Conservation (phyloP, 64 coral and sea anemone species). For the Exaiptasia diaphana region DNA sequence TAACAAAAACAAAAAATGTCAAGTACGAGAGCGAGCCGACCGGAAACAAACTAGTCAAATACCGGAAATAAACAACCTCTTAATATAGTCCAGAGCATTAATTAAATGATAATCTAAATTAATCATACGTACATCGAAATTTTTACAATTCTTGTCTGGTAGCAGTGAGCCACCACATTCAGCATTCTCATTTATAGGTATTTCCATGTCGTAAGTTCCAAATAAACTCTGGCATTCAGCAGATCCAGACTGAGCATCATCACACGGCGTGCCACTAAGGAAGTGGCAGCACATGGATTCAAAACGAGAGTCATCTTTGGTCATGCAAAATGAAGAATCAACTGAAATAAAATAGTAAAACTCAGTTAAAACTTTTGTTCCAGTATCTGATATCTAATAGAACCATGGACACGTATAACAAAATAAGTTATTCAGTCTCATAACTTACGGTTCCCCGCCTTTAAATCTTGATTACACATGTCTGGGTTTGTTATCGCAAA, state of each 20-base stretch:
- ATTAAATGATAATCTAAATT: too few relatives aligned
- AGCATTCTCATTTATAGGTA: neutral
- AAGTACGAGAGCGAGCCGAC: too few relatives aligned
- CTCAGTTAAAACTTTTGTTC: neutral
- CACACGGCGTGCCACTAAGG: neutral
- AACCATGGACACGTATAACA: too few relatives aligned
- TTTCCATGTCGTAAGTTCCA: neutral
- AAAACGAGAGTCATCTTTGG: neutral
- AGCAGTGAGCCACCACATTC: neutral
- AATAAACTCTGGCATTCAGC: conserved; percentile 12
- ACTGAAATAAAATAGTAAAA: neutral
- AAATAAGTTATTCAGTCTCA: too few relatives aligned
- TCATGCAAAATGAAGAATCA: neutral
- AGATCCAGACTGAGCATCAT: neutral
- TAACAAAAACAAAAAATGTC: too few relatives aligned
- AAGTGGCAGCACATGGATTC: conserved; percentile 13
- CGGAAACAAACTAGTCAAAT: too few relatives aligned
- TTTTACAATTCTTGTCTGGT: conserved; percentile 22
- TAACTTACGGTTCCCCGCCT: too few relatives aligned
- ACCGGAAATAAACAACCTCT: too few relatives aligned
- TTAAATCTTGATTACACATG: too few relatives aligned
- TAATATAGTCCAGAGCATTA: too few relatives aligned
- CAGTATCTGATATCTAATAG: too few relatives aligned
- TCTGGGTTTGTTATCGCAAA: too few relatives aligned
- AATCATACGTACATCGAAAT: conserved; percentile 28